Evolutionary conservation across 2,113 vertebrate genomes (phyloP), one percentile per base, ranked within the genome.

Genomic region (Myiagra hebetior): DNA sequence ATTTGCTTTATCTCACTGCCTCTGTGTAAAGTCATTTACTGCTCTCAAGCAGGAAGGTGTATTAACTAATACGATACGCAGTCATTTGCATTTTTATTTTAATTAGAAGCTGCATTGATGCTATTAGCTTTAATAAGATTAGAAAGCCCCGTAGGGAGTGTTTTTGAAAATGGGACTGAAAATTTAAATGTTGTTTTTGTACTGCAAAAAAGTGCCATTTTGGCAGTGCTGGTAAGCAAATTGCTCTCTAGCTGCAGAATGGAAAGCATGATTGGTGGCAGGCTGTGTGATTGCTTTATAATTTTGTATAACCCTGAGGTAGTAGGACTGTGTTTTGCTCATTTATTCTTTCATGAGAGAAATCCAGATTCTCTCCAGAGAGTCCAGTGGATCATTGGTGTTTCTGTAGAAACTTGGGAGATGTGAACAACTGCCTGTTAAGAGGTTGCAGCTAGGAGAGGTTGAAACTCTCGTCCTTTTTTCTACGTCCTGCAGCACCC

Each of bases 51-150:
- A 68, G 67, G 35, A 63, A 87, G 42, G 60, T 72, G 12, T 72
- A 63, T 56, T 59, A 75, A 67, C 68, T 83, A 92, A 55, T 85
- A 83, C 80, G 18, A 57, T 92, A 70, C 0, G 6, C 31, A 86
- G 50, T 88, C 41, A 74, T 92, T 95, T 95, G 67, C 95, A 81
- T 95, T 93, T 93, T 78, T 37, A 85, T 92, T 96, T 87, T 96
- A 78, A 89, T 91, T 89, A 84, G 80, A 72, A 93, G 37, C 33
- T 55, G 24, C 1, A 1, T 60, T 91, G 53, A 26, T 90, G 49
- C 82, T 94, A 7, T 83, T 95, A 91, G 14, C 33, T 95, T 76
- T 76, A 87, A 76, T 91, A 75, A 85, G 47, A 92, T 92, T 69
- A 79, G 60, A 78, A 91, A 78, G 23, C 27, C 24, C 86, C 0